Conservation (phyloP, 2,113 vertebrate species). For the Meriones unguiculatus region DNA sequence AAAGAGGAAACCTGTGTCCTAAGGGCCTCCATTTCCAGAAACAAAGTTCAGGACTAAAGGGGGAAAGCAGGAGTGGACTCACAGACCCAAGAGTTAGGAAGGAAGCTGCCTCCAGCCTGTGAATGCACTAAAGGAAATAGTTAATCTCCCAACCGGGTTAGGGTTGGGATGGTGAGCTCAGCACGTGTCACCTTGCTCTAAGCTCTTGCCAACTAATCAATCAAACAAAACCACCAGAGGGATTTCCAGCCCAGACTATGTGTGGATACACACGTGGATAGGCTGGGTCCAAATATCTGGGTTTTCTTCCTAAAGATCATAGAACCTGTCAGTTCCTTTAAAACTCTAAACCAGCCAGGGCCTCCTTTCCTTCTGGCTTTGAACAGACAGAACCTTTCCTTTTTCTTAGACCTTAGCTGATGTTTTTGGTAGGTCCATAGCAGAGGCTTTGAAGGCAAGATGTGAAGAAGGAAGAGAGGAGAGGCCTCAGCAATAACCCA, state of each 20-base stretch:
- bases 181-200: neutral
- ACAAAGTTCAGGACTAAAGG: neutral
- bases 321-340: neutral
- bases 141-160: neutral
- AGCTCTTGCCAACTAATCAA: neutral
- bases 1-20: neutral
- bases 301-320: neutral
- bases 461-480: slow-evolving; percentile 57
- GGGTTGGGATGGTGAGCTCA: neutral
- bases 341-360: neutral
- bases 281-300: neutral
- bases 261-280: neutral
- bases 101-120: neutral
- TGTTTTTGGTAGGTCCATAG: neutral
- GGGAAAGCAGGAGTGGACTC: neutral
- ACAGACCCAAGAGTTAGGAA: neutral
- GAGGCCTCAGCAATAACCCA: slow-evolving; percentile 73
- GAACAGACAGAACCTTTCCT: neutral
- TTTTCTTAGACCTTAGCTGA: neutral
- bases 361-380: neutral
- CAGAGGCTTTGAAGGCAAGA: neutral
- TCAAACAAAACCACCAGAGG: neutral
- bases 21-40: fast-evolving
- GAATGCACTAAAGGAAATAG: neutral
- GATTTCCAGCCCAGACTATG: neutral